Evolutionary conservation across 2,888 invertebrate genomes (phyloP).

Genomic region (Agriopis aurantiaria): DNA sequence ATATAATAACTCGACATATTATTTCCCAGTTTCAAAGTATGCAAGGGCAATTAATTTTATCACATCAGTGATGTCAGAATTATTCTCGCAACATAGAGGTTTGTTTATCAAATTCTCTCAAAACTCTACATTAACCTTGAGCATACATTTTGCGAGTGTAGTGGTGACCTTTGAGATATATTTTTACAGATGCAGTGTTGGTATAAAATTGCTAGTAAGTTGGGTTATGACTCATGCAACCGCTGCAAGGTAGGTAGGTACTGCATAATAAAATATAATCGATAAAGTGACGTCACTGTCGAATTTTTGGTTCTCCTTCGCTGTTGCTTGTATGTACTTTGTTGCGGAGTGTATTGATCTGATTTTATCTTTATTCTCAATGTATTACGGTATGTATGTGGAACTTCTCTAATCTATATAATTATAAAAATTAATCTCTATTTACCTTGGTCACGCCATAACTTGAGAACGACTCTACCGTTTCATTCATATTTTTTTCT

Average conservation of each 20-base stretch:
- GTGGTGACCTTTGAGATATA: conserved; percentile 42
- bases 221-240: conserved; percentile 33
- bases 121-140: conserved; percentile 35
- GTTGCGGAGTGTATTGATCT: neutral
- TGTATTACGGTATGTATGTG: neutral
- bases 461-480: no score
- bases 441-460: no score
- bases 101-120: conserved; percentile 25
- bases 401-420: no score
- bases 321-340: neutral
- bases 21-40: neutral
- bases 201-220: conserved; percentile 2
- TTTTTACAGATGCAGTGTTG: conserved; percentile 46
- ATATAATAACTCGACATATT: neutral
- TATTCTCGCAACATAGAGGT: conserved; percentile 11
- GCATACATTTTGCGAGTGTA: conserved; percentile 24
- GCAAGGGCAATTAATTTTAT: conserved; percentile 2
- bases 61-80: conserved; percentile 16
- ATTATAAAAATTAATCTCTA: no score
- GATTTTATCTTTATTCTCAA: neutral
- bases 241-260: conserved; percentile 12
- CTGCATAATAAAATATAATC: conserved; percentile 39
- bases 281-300: conserved; percentile 54
- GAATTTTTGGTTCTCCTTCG: neutral
- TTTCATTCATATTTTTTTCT: no score